Evolutionary conservation across 1,140 invertebrate species (phyloP).

Genomic region (Metaphire vulgaris): DNA sequence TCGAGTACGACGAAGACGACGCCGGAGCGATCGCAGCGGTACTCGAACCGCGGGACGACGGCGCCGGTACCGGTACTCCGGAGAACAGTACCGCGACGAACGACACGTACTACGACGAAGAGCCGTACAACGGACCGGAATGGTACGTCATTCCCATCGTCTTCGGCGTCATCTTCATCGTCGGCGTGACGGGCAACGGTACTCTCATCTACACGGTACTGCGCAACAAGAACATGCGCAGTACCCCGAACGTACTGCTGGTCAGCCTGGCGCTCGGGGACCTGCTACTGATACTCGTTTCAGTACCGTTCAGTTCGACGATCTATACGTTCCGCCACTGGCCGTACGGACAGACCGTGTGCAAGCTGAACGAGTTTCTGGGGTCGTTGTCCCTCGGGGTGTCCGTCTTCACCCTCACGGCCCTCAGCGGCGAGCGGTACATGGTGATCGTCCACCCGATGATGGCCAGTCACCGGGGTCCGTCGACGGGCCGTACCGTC

Average conservation of each 20-base stretch:
- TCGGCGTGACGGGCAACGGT: conserved; percentile 80
- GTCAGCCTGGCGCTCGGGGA: conserved; percentile 72
- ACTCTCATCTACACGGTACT: conserved; percentile 63
- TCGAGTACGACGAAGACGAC: background rate
- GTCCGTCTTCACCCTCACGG: conserved; percentile 85
- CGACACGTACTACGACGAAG: background rate
- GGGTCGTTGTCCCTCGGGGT: conserved; percentile 89
- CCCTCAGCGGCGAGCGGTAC: conserved; percentile 78
- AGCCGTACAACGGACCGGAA: conserved; percentile 55
- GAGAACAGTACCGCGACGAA: background rate
- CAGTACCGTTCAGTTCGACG: conserved; percentile 71
- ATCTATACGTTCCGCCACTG: conserved; percentile 72
- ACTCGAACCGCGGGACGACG: too few relatives aligned
- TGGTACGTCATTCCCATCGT: conserved; percentile 79
- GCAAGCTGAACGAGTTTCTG: conserved; percentile 72
- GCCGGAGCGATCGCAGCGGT: too few relatives aligned
- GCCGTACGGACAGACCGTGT: conserved; percentile 48
- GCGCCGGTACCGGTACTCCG: background rate
- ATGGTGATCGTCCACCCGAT: conserved; percentile 77
- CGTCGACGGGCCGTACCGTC: background rate
- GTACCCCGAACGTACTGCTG: conserved; percentile 85
- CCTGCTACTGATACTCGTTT: conserved; percentile 69
- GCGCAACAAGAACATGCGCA: conserved; percentile 53
- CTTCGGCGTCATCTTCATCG: conserved; percentile 77
- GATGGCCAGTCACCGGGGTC: background rate